These are phyloP conservation scores for Amphipyra berbera DNA, from an alignment of 2,888 invertebrate species.

Conservation along the genomic window DNA sequence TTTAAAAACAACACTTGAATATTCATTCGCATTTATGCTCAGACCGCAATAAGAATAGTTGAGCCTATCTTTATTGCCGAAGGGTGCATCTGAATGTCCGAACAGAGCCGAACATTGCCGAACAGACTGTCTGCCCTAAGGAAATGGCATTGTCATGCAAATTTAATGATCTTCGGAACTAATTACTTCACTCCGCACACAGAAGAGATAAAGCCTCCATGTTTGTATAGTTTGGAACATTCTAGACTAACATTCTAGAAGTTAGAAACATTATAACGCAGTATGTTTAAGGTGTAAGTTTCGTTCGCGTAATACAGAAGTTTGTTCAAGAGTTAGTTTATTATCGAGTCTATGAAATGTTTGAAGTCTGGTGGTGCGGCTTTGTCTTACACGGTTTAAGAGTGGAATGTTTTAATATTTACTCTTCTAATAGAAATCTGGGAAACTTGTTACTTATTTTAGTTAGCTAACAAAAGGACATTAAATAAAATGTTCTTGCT, in stretches of 20 bases:
- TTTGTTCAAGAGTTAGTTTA: slow-evolving; percentile 77
- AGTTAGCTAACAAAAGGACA: slow-evolving; percentile 12
- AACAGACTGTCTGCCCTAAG: slow-evolving; percentile 60
- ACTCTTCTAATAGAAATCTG: slow-evolving; percentile 23
- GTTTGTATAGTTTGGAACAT: slow-evolving; percentile 80
- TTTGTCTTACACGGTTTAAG: slow-evolving; percentile 55
- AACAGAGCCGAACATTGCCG: slow-evolving; percentile 43
- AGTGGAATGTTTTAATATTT: slow-evolving; percentile 70
- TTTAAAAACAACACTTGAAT: slow-evolving; percentile 66
- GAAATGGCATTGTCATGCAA: slow-evolving; percentile 80
- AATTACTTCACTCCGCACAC: slow-evolving; percentile 78
- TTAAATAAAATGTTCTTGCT: not conserved
- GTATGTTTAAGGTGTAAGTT: slow-evolving; percentile 80
- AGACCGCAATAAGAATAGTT: slow-evolving; percentile 53
- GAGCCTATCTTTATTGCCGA: slow-evolving; percentile 70
- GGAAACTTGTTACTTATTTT: slow-evolving; percentile 15
- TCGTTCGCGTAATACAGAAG: slow-evolving; percentile 77
- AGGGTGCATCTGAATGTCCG: slow-evolving; percentile 78
- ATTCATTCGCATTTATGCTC: slow-evolving; percentile 71
- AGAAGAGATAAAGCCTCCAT: slow-evolving; percentile 75
- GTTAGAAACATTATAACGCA: slow-evolving; percentile 23
- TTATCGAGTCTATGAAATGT: slow-evolving; percentile 63
- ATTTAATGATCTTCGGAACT: slow-evolving; percentile 79
- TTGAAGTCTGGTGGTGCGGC: slow-evolving; percentile 49
- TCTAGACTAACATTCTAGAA: slow-evolving; percentile 70